Conservation (phyloP, 2,797 vertebrate genomes). For the Poecilia velifera region DNA sequence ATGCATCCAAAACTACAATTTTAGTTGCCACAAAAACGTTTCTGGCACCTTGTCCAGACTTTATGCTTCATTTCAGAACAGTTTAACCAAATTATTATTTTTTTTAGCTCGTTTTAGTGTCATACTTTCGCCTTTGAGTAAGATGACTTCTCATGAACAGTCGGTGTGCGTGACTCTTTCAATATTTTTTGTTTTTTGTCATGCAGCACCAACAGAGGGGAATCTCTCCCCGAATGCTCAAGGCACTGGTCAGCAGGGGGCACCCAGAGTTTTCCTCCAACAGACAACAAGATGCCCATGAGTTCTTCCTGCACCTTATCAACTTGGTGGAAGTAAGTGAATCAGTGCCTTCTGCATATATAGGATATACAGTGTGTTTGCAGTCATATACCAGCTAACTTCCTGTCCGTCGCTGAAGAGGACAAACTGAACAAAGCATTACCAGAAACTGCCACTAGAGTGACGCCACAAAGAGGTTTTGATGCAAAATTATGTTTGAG, state of each 20-base stretch:
- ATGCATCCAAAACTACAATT: background rate
- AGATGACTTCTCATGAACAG: background rate
- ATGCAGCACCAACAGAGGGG: slow-evolving; percentile 90
- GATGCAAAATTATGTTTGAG: background rate
- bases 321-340: slow-evolving; percentile 91
- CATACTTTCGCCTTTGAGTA: slow-evolving; percentile 1
- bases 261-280: slow-evolving; percentile 97
- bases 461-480: background rate
- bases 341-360: too few relatives aligned
- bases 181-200: slow-evolving; percentile 38
- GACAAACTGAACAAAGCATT: background rate
- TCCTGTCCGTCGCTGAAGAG: background rate
- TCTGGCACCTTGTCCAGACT: background rate
- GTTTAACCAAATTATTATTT: background rate
- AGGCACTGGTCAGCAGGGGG: slow-evolving; percentile 90
- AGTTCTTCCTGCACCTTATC: slow-evolving; percentile 92
- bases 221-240: slow-evolving; percentile 93
- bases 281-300: slow-evolving; percentile 94
- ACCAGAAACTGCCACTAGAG: background rate
- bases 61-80: background rate
- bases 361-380: background rate
- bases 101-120: slow-evolving; percentile 1
- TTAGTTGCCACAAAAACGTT: background rate
- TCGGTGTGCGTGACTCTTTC: slow-evolving; percentile 5
- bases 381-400: background rate